phyloP scores from a whole-genome alignment of 35 echinoderm and acorn worm species.

The Lytechinus variegatus region DNA sequence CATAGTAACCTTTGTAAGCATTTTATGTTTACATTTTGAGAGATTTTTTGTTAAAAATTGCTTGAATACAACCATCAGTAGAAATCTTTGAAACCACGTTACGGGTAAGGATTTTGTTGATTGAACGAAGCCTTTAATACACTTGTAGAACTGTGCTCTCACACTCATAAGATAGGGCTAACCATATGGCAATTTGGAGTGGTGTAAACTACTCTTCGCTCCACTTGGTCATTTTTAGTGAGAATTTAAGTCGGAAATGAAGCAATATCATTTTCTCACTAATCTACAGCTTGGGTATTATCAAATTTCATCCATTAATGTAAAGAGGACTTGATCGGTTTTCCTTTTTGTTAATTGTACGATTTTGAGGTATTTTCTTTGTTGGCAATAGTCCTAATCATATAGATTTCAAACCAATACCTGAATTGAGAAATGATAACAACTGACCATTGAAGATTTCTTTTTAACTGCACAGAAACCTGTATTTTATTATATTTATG shows the following conservation, averaged over 20 bases:
- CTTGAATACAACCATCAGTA: too few species aligned
- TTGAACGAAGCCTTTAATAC: not conserved
- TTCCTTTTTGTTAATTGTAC: not conserved
- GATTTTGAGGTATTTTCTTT: not conserved
- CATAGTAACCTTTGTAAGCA: too few species aligned
- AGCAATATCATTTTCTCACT: not conserved
- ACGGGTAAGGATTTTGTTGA: too few species aligned
- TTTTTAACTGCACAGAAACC: not conserved
- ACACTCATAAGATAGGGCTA: not conserved
- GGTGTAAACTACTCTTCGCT: not conserved
- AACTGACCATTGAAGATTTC: not conserved
- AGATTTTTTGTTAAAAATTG: too few species aligned
- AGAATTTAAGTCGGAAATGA: not conserved
- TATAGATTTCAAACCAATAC: not conserved
- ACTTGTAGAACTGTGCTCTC: not conserved
- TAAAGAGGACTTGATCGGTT: not conserved
- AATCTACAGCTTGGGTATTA: not conserved
- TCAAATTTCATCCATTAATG: not conserved
- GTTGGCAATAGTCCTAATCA: not conserved
- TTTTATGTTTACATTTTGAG: too few species aligned
- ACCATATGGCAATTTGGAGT: not conserved
- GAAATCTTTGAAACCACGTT: too few species aligned
- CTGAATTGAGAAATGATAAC: not conserved
- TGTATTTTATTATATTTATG: not conserved
- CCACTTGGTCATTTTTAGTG: not conserved